Conservation (phyloP, 2,113 vertebrate species). For the Leucopsar rothschildi region DNA sequence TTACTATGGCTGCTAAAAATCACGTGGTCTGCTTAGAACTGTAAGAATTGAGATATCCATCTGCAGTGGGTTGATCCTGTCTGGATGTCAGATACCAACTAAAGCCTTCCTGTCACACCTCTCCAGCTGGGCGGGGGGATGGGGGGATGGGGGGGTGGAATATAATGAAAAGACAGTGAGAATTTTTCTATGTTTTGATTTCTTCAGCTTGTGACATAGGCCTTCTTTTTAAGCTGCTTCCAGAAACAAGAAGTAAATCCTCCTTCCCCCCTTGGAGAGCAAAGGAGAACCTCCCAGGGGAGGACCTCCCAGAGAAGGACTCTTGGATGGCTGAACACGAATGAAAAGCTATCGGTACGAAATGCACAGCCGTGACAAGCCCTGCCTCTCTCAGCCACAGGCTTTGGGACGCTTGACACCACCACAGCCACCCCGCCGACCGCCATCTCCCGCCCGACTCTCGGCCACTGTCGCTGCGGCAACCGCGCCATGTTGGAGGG, state of each 20-base stretch:
- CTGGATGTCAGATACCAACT: neutral
- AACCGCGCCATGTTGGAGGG: neutral
- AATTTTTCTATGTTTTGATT: neutral
- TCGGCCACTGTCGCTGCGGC: neutral
- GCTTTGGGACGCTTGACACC: accelerated
- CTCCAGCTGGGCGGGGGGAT: accelerated
- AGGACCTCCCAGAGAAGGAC: neutral
- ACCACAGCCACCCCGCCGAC: accelerated
- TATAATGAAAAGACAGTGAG: neutral
- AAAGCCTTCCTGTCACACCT: neutral
- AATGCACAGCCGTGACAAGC: neutral
- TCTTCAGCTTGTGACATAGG: neutral
- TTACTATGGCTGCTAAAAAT: neutral
- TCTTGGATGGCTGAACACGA: neutral
- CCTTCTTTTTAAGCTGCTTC: neutral
- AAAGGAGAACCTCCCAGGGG: neutral
- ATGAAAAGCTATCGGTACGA: accelerated
- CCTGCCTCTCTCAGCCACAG: accelerated
- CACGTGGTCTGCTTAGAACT: neutral
- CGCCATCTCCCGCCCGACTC: accelerated
- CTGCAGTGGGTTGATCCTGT: no score
- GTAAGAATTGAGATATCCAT: neutral
- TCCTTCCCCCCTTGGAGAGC: no score
- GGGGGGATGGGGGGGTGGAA: neutral
- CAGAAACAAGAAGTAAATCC: neutral